Evolutionary conservation across 35 echinoderm and acorn worm genomes (phyloP).

Genomic region (Lytechinus variegatus): DNA sequence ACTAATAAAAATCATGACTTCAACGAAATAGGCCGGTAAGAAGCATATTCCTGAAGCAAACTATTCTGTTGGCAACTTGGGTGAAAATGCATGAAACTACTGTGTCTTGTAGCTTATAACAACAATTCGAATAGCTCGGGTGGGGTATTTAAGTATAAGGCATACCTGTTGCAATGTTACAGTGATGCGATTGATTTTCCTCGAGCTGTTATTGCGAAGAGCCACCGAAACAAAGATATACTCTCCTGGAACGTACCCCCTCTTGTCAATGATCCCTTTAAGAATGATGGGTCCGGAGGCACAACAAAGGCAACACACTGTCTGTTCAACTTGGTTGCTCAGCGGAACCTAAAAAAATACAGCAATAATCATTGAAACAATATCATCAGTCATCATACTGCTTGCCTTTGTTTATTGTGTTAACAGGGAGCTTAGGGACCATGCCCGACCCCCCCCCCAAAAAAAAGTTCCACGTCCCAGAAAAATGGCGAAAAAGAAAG

Average conservation of each 20-base stretch:
- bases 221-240: slow-evolving; percentile 50
- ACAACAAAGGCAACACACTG: slow-evolving; percentile 77
- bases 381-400: too few relatives aligned
- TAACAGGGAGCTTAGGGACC: too few relatives aligned
- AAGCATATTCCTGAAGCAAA: background rate
- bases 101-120: too few relatives aligned
- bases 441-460: too few relatives aligned
- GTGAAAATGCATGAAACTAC: too few relatives aligned
- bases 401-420: too few relatives aligned
- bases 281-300: slow-evolving; percentile 63
- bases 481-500: too few relatives aligned
- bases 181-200: slow-evolving; percentile 38
- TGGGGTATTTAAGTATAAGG: too few relatives aligned
- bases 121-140: too few relatives aligned
- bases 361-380: background rate
- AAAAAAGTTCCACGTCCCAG: too few relatives aligned
- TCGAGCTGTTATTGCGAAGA: slow-evolving; percentile 61
- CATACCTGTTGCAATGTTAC: background rate
- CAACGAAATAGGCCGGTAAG: background rate
- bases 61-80: background rate
- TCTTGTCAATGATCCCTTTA: slow-evolving; percentile 60
- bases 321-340: slow-evolving; percentile 10
- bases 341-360: background rate
- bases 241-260: slow-evolving; percentile 67
- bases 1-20: too few relatives aligned